Evolutionary conservation across 35 echinoderm and acorn worm species (phyloP), one percentile per base, ranked within the genome.

Genomic region (Ophiothrix spiculata): DNA sequence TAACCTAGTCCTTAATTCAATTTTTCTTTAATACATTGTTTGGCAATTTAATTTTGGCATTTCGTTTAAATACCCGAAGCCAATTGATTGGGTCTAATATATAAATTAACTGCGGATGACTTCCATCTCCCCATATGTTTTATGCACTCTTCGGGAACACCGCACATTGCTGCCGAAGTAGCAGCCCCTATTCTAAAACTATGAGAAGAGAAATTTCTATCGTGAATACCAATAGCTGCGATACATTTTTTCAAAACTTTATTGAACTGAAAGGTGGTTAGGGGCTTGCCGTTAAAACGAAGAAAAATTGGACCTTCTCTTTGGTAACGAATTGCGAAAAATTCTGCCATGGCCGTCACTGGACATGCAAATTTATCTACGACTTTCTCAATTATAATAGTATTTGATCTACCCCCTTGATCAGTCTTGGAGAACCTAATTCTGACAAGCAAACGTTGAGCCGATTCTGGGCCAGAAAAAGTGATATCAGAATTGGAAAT

Each of bases 111-210:
- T 28, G 83, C 83, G 19, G 56, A 31, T 11, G 64, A 86, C 10
- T 76, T 35, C 83, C 83, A 86, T 32, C 83, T 36, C 1, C 83
- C 83, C 36, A 86, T 38, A 31, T 37, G 36, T 12, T 35, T 38
- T 13, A 86, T 86, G 13, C 40, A 39, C 1, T 54, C 64, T 25
- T 86, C 83, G 39, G 83, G 39, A 17, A 75, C 38, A 11, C 83
- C 83, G 14, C 25, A 28, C 8, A 60, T 60, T 1, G 39, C 15
- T 38, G 64, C 83, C 34, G n/a, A 32, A 36, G 56, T 69, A 1
- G 83, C 83, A 1, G 83, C 83, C 1, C 83, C 83, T n/a, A 86
- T 86, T 21, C 83, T 54, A 60, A 86, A 86, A 86, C 83, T 75
- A 75, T 86, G 83, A 42, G 35, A 34, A 0, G 35, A 69, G 32